A percentile compares a stretch with the other conserved stretches of the same genome.
phyloP scores from a whole-genome alignment of 2,888 invertebrate genomes.

The Caenorhabditis imperialis region DNA sequence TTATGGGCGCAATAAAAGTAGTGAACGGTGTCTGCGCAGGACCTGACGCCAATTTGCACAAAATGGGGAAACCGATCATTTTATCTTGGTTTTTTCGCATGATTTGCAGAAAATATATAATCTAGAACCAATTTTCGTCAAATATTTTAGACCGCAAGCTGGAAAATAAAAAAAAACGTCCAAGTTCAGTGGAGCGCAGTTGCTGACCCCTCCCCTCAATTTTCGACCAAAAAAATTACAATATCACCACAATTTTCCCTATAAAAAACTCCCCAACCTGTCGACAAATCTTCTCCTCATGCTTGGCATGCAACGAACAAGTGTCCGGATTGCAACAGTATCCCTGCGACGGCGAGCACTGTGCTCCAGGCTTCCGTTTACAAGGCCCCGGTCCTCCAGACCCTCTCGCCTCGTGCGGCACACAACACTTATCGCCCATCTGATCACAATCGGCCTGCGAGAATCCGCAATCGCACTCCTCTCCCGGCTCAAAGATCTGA shows the following conservation, averaged over 20 bases:
- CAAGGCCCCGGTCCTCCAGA: constrained; percentile 80
- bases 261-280: constrained; percentile 40
- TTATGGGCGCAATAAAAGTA: too few relatives aligned
- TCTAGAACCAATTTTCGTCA: too few relatives aligned
- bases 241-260: neutral
- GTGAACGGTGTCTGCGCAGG: too few relatives aligned
- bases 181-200: too few relatives aligned
- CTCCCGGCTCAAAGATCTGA: constrained; percentile 96
- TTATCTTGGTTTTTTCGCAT: too few relatives aligned
- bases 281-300: constrained; percentile 80
- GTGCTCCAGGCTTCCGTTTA: constrained; percentile 82
- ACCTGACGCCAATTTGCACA: too few relatives aligned
- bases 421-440: constrained; percentile 83
- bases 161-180: too few relatives aligned
- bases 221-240: too few relatives aligned
- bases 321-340: constrained; percentile 93
- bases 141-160: too few relatives aligned
- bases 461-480: constrained; percentile 97
- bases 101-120: too few relatives aligned
- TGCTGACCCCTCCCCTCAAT: too few relatives aligned
- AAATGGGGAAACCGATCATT: too few relatives aligned
- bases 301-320: constrained; percentile 81
- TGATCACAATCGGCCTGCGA: constrained; percentile 86
- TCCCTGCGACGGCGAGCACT: constrained; percentile 88
- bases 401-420: constrained; percentile 82